Base-by-base conservation (phyloP, 2,797 vertebrate species). In the Rhyacichthys aspro region DNA sequence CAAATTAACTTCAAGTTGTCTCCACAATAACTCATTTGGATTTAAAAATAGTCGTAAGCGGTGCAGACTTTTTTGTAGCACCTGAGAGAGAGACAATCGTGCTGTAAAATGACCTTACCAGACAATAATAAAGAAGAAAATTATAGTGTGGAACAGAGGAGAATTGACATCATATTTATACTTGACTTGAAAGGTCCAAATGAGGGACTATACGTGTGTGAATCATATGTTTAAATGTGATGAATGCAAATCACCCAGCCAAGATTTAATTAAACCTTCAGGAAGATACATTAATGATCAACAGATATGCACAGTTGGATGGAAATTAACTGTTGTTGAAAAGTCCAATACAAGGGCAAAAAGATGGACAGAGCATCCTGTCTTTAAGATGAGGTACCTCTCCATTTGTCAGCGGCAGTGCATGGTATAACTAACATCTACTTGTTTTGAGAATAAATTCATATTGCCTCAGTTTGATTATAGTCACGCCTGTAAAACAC, bases 81-180 rank as follows among this genome's bases (percentile, higher is more conserved):
- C 47, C 34, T 50, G 36, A 55, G 18, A 58, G 47, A n/a, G n/a
- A n/a, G n/a, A n/a, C 45, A 58, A 6, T 6, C 7, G 3, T 38
- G 15, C 48, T 54, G 41, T 54, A 18, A 63, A 56, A 46, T 11
- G 11, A 57, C 44, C 47, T 41, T 45, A 62, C 58, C 17, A 56
- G 34, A 9, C 32, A 36, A 44, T 50, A 19, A 53, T 56, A 39
- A 48, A 18, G 8, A 37, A 8, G 11, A 18, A 58, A 45, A 55
- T 16, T 48, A 58, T 38, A 55, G 11, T 44, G 42, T 33, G 18
- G 5, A 37, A 48, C 39, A 46, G 9, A 18, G 19, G 34, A 17
- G 17, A 9, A 55, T 46, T 18, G 11, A 39, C 3, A 42, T 32
- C 12, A 39, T 34, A 43, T 45, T 52, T 59, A 6, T 57, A n/a